Evolutionary conservation across 1,140 invertebrate genomes (phyloP), one percentile per base, ranked within the genome.

Genomic region (Euwallacea fornicatus): DNA sequence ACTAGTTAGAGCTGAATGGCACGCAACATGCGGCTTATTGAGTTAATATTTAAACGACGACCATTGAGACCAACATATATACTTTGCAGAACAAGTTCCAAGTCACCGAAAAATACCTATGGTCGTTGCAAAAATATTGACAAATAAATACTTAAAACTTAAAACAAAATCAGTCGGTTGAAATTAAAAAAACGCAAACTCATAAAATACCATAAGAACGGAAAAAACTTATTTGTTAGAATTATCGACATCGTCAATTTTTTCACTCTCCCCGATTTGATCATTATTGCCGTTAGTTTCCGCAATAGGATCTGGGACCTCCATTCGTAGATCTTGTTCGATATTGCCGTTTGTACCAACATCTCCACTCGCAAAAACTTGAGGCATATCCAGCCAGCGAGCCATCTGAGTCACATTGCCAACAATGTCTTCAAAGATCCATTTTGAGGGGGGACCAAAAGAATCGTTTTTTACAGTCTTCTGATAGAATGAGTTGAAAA

Each of bases 111-210:
- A 53, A 53, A 6, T 53, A 53, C 9, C 15, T 53, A 53, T 53
- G 50, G 15, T 53, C 15, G 11, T 53, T 8, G 50, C 8, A 7
- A 53, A 53, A 53, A 53, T 53, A 53, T 33, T 50, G 13, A 50
- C 46, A 50, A 50, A 50, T 33, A 33, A 33, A 33, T 33, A 33
- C 21, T 33, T 33, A 33, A 50, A 50, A 50, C 46, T 61, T 69
- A 69, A 69, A 69, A 60, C 15, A 50, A 50, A 69, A 61, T 69
- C 66, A 69, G 66, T 69, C 66, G 33, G 61, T 50, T 58, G 11
- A 61, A 67, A 58, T 41, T 58, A 41, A 58, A 43, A 60, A 60
- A 58, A 69, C 13, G 33, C 55, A 61, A 61, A 61, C 21, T 58
- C 6, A 13, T 15, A 15, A 58, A 58, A 50, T 10, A 50, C 1